Evolutionary conservation across 2,113 vertebrate species (phyloP).

Genomic region (Indicator indicator): DNA sequence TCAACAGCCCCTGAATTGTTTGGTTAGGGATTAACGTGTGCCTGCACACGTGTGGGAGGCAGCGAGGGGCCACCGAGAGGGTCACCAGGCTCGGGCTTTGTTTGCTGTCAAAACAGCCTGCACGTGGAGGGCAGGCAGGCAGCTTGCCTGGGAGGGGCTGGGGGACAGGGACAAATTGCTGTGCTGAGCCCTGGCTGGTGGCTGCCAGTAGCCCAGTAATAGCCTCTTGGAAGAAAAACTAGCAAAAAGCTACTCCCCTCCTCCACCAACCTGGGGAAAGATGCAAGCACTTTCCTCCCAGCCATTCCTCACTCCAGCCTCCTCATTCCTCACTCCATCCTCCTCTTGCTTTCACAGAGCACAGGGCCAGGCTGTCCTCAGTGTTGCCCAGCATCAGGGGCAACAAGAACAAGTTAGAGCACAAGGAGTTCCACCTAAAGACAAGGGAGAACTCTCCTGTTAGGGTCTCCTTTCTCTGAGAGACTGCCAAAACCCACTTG

Average conservation of each 20-base stretch:
- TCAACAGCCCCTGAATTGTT: constrained; percentile 39
- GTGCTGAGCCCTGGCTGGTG: background rate
- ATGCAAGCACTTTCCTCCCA: background rate
- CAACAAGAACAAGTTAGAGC: too few species aligned
- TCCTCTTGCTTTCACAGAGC: background rate
- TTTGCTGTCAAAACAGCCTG: constrained; percentile 54
- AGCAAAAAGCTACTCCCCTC: background rate
- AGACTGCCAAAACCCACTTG: too few species aligned
- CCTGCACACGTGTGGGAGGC: background rate
- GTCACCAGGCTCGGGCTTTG: background rate
- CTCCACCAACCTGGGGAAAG: background rate
- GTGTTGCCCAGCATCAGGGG: too few species aligned
- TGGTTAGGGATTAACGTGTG: constrained; percentile 33
- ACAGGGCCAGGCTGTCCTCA: too few species aligned
- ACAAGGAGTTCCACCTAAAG: too few species aligned
- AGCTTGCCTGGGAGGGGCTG: background rate
- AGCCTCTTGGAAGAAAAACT: background rate
- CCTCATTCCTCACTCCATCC: background rate
- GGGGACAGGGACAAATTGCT: background rate
- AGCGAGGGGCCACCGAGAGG: background rate
- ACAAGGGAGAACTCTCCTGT: too few species aligned
- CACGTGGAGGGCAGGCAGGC: constrained; percentile 12
- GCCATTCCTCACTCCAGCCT: background rate
- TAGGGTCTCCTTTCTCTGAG: too few species aligned
- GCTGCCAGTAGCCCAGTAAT: background rate